Evolutionary conservation across 2,888 invertebrate genomes (phyloP).

Genomic region (Teleiodes luculella): DNA sequence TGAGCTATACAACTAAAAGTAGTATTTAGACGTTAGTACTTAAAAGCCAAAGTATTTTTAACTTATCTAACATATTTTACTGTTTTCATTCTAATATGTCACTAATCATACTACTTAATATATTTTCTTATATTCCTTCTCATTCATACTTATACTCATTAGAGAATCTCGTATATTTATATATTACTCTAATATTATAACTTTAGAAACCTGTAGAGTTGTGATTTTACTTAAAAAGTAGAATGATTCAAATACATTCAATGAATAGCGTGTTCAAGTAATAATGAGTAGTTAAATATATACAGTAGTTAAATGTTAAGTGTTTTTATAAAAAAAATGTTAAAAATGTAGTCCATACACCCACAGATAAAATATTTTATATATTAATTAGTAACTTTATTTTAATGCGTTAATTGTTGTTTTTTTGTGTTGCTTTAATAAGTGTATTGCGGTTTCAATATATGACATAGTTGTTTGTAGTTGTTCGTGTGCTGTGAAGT

Average conservation of each 20-base stretch:
- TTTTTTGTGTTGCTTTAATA: constrained; percentile 21
- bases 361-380: constrained; percentile 43
- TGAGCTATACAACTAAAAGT: neutral
- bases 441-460: constrained; percentile 9
- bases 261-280: constrained; percentile 30
- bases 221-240: neutral
- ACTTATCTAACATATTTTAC: neutral
- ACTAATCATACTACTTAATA: too few relatives aligned
- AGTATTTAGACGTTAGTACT: too few relatives aligned
- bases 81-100: too few relatives aligned
- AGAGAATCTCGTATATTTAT: too few relatives aligned
- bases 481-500: neutral
- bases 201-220: neutral
- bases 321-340: constrained; percentile 68
- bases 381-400: constrained; percentile 28
- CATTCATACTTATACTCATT: too few relatives aligned
- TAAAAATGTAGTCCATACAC: constrained; percentile 66
- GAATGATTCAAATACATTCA: neutral
- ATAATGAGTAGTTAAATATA: constrained; percentile 11
- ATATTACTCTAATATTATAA: too few relatives aligned
- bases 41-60: constrained; percentile 5
- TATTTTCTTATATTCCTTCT: too few relatives aligned
- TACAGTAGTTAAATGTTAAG: constrained; percentile 29
- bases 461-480: neutral
- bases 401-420: constrained; percentile 26